Base-by-base conservation (phyloP, 2,797 vertebrate genomes). In the Lophius americanus region DNA sequence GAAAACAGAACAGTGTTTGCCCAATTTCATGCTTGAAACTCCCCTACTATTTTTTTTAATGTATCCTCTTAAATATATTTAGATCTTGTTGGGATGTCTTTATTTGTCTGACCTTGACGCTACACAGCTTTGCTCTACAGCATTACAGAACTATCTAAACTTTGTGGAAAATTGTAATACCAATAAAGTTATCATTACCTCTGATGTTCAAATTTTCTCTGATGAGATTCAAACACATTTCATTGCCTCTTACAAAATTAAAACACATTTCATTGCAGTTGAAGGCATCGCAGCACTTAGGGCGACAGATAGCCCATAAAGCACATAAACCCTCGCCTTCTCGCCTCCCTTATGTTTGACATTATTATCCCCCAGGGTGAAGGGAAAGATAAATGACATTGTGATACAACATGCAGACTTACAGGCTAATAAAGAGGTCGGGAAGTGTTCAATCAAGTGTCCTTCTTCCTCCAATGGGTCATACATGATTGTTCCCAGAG, bases 201-300 rank as follows among this genome's bases (percentile, higher is more conserved):
- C 61, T 32, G 58, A 55, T 13, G 23, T 68, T 69, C 50, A 60
- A 70, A 69, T 76, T 51, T 35, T 66, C 67, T 62, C 63, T 65
- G 76, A 83, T 42, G 55, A 81, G 81, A 79, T 88, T 63, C 69
- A 79, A 85, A 83, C 74, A 74, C 73, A 82, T 81, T 73, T 73
- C 75, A 69, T 76, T 51, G 37, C 68, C 67, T 62, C 63, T 65
- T 75, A 83, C 42, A 52, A 81, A 79, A 79, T 88, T 63, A 71
- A 81, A 85, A 83, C 74, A 74, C 73, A 82, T 81, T 73, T 73
- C 75, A 83, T 78, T 44, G 23, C 8, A 0, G 51, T 23, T 52
- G 67, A 77, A 75, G 76, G 75, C 69, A 35, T 43, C 41, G 23
- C n/a, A 1, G 57, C 3, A n/a, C 81, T 78, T 36, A 23, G 52